Evolutionary conservation across 2,888 invertebrate species (phyloP), one percentile per base, ranked within the genome.

Genomic region (Coremacera marginata): DNA sequence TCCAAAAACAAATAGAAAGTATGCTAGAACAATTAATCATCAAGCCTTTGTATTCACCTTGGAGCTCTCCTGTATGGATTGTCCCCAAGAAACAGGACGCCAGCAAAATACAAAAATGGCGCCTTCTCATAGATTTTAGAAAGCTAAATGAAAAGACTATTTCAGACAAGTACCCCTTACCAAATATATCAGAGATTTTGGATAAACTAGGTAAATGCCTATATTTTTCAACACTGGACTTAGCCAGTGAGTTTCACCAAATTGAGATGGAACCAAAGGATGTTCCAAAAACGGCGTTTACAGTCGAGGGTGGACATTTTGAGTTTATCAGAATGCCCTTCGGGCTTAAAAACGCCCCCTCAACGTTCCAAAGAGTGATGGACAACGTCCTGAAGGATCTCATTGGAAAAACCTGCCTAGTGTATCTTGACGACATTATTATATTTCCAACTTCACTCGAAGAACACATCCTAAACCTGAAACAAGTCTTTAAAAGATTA

Each of bases 231-330:
- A 70, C 65, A 63, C 70, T 84, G 0, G 85, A 86, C 76, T 63
- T 86, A 0, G 83, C 85, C 0, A 83, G 81, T 0, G 86, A 86
- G 0, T 86, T 85, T 65, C 84, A 86, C 49, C 86, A 87, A 73
- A 86, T 87, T 0, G 80, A 82, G 22, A 83, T 86, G 80, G 37
- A 81, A 9, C 25, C 77, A 5, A 16, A 65, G 9, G 81, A 83
- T 44, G 77, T 81, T 11, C 71, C 55, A 14, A 83, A 82, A 70
- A 82, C 81, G 16, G 31, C 31, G 3, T 84, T 84, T 65, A 77
- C 78, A 1, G 78, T 80, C 0, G 57, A 81, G 8, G 76, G 68
- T n/a, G 83, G 80, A 0, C 79, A 80, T 44, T 81, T 77, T 44
- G 81, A 82, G 51, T 82, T 78, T 37, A 14, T 79, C 1, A 63